phyloP scores from a whole-genome alignment of 2,113 vertebrate species.

The Bungarus multicinctus region DNA sequence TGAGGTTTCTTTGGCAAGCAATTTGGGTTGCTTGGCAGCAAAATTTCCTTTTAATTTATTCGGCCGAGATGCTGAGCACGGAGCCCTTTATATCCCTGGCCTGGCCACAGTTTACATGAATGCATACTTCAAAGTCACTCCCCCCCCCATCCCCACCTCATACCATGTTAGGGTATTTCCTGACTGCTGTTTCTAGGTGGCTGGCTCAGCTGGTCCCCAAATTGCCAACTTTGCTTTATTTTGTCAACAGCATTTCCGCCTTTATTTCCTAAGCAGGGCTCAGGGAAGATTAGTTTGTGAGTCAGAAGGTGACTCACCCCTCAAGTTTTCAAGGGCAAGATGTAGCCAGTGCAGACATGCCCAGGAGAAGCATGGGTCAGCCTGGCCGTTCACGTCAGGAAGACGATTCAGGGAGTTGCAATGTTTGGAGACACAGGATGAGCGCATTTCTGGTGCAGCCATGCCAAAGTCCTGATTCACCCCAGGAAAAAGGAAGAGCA shows the following conservation, averaged over 20 bases:
- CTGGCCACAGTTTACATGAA: background rate
- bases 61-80: background rate
- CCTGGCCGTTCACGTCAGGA: background rate
- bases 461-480: accelerated
- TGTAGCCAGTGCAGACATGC: background rate
- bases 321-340: background rate
- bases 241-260: background rate
- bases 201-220: background rate
- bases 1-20: background rate
- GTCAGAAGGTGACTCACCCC: constrained; percentile 9
- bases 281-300: background rate
- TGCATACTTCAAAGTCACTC: background rate
- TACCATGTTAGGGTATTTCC: background rate
- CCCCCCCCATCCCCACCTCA: background rate
- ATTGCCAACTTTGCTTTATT: background rate
- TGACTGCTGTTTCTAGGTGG: background rate
- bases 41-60: background rate
- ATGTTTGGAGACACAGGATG: background rate
- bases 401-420: background rate
- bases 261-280: background rate
- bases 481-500: background rate
- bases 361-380: background rate
- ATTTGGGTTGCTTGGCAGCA: background rate
- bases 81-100: background rate
- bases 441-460: background rate